These are phyloP conservation scores for Maccullochella peelii DNA, from an alignment of 2,113 vertebrate species.

Conservation along the genomic window DNA sequence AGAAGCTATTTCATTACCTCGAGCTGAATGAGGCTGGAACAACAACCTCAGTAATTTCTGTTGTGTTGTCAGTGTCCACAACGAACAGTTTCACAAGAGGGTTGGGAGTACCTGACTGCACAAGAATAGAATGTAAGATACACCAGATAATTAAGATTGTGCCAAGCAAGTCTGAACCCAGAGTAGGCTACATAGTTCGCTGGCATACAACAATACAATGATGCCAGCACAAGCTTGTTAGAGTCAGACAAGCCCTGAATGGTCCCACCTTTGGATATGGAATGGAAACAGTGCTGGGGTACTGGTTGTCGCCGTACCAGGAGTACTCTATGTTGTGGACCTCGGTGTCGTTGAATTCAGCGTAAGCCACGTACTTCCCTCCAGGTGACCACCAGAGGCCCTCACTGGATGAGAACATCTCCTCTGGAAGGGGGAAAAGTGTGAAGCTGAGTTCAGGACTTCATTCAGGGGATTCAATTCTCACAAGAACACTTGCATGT, in stretches of 20 bases:
- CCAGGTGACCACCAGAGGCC: conserved; percentile 96
- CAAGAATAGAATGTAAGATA: conserved; percentile 17
- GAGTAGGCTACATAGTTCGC: background rate
- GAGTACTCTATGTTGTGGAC: conserved; percentile 93
- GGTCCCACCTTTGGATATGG: conserved; percentile 94
- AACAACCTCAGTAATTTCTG: conserved; percentile 79
- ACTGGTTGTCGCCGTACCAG: conserved; percentile 94
- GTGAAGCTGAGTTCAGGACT: background rate
- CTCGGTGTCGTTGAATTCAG: conserved; percentile 90
- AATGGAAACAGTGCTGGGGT: conserved; percentile 92
- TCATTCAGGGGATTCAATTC: background rate
- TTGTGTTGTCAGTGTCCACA: conserved; percentile 80
- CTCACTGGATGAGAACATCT: conserved; percentile 92
- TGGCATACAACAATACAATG: too few relatives aligned
- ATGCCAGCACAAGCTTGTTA: background rate
- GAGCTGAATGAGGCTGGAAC: conserved; percentile 84
- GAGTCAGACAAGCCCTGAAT: background rate
- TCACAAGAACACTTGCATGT: background rate
- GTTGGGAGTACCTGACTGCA: conserved; percentile 92
- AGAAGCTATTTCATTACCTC: conserved; percentile 80
- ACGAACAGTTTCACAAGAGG: conserved; percentile 91
- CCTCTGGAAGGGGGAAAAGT: conserved; percentile 85
- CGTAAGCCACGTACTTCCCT: conserved; percentile 90
- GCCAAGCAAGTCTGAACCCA: background rate
- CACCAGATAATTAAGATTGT: background rate